phyloP scores from a whole-genome alignment of 2,888 invertebrate species.

The Aelia acuminata region DNA sequence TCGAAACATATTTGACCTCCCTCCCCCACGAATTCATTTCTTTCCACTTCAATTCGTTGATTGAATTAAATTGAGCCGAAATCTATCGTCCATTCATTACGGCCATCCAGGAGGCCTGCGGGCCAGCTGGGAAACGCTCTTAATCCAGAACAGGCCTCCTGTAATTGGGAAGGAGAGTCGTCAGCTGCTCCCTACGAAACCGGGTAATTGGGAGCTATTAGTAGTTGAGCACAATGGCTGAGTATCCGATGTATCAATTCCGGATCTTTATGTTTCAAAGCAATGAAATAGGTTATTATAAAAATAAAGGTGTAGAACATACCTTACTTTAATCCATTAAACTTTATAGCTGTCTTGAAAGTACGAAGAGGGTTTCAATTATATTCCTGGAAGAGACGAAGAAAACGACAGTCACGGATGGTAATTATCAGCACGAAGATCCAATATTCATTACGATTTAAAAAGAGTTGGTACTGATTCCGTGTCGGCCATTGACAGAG shows the following conservation, averaged over 20 bases:
- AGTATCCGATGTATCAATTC: background rate
- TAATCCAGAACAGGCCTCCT: constrained; percentile 15
- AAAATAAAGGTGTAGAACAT: background rate
- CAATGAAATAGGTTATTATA: background rate
- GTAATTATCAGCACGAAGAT: background rate
- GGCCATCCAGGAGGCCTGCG: accelerated
- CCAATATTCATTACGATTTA: constrained; percentile 6
- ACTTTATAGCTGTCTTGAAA: background rate
- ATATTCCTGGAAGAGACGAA: background rate
- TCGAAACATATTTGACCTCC: too few relatives aligned
- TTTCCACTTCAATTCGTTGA: too few relatives aligned
- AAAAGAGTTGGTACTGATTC: background rate
- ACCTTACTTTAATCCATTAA: background rate
- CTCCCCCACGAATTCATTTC: too few relatives aligned
- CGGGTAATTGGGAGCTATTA: constrained; percentile 9
- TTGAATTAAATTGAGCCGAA: background rate
- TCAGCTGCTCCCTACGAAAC: constrained; percentile 15
- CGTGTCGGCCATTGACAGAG: background rate
- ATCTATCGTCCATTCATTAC: background rate
- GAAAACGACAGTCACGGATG: constrained; percentile 13
- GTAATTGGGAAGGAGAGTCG: constrained; percentile 19
- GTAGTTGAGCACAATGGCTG: background rate
- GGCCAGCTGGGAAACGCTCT: background rate
- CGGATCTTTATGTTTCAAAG: background rate
- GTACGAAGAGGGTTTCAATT: background rate